phyloP scores from a whole-genome alignment of 2,888 invertebrate species.

The Ophioninae sp. region DNA sequence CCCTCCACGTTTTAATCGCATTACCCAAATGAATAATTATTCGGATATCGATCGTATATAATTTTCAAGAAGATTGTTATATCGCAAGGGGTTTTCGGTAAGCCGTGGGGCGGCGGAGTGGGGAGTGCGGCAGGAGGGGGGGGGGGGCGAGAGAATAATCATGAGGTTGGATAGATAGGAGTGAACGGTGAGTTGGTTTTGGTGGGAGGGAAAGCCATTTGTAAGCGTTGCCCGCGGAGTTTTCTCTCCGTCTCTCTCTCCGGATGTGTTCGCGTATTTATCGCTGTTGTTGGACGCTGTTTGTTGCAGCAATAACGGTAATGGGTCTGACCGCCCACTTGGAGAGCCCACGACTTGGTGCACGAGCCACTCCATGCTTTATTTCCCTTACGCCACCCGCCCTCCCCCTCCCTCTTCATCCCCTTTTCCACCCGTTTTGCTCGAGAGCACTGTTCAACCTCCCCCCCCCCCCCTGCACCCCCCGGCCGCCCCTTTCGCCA shows the following conservation, averaged over 20 bases:
- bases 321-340: constrained; percentile 74
- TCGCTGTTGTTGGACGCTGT: constrained; percentile 80
- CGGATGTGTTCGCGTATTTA: constrained; percentile 73
- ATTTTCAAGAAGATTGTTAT: not conserved
- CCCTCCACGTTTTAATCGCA: no score
- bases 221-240: constrained; percentile 64
- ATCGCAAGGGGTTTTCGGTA: no score
- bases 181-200: constrained; percentile 20
- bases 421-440: constrained; percentile 27
- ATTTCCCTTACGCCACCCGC: constrained; percentile 43
- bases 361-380: constrained; percentile 55
- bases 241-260: constrained; percentile 39
- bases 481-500: no score
- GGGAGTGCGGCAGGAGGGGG: no score
- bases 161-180: constrained; percentile 66
- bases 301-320: constrained; percentile 81
- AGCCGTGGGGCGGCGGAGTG: no score
- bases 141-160: constrained; percentile 70
- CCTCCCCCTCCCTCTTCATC: constrained; percentile 52
- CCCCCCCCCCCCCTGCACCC: no score
- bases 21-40: not conserved
- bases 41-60: constrained; percentile 9
- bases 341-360: constrained; percentile 55
- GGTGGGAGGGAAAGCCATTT: constrained; percentile 48
- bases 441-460: constrained; percentile 48